A percentile compares a stretch with the other conserved stretches of the same genome.
Conservation (phyloP, 2,797 vertebrate species). For the Hyperoplus immaculatus region DNA sequence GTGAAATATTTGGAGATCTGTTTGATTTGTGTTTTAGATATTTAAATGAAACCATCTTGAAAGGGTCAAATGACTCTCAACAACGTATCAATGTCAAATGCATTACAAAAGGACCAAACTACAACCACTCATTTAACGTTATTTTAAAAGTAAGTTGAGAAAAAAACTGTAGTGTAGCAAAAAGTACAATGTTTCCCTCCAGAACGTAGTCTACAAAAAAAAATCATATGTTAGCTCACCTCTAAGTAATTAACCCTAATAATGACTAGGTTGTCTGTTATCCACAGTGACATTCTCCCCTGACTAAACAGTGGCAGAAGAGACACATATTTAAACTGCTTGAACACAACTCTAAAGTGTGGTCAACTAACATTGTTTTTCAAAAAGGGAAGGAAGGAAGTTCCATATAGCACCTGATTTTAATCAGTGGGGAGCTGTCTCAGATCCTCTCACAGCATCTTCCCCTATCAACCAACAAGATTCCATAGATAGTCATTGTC, state of each 20-base stretch:
- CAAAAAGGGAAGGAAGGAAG: not conserved
- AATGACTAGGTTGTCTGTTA: not conserved
- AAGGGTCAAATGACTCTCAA: no score
- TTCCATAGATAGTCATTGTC: slow-evolving; percentile 19
- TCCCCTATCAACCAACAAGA: slow-evolving; percentile 15
- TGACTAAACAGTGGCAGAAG: not conserved
- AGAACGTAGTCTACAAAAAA: not conserved
- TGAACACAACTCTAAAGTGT: slow-evolving; percentile 13
- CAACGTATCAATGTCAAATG: no score
- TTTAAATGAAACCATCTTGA: no score
- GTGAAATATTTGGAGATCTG: no score
- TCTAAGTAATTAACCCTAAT: not conserved
- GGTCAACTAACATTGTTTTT: slow-evolving; percentile 23
- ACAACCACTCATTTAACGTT: no score
- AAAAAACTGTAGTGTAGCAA: no score
- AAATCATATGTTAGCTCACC: no score
- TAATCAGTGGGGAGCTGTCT: slow-evolving; percentile 24
- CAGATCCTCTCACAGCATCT: slow-evolving; percentile 9
- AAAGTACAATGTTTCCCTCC: no score
- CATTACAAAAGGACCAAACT: no score
- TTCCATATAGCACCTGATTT: slow-evolving; percentile 38
- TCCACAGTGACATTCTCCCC: not conserved
- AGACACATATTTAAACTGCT: not conserved
- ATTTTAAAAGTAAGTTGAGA: no score
- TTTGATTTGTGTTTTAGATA: no score